Base-by-base conservation (phyloP, 2,797 vertebrate species). In the Catamblyrhynchus diadema region DNA sequence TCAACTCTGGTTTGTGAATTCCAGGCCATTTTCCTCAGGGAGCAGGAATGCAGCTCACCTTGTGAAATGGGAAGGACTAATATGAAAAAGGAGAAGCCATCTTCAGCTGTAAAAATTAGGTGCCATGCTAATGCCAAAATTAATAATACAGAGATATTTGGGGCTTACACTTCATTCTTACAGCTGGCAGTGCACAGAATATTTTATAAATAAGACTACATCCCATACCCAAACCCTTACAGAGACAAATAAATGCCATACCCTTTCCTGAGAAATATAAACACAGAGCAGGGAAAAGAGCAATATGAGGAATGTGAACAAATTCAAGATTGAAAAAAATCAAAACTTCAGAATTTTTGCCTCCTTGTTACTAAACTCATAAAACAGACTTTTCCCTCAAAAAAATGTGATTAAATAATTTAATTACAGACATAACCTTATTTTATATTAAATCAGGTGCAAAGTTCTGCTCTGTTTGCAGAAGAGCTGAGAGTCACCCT, bases 401-500 rank as follows among this genome's bases (percentile, higher is more conserved):
- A 88, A 74, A 74, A 0, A 72, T 0, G 2, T 8, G 51, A 90
- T 71, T 60, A 90, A 93, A 69, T 69, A 45, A 91, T 87, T 81
- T 90, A 61, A 93, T 82, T 92, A 61, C 72, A 91, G 65, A 72
- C 2, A 7, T 44, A 62, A 81, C 57, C 50, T 78, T 56, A 41
- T 77, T 93, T 74, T 65, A 80, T 37, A 88, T 86, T 69, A 79
- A 93, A 86, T 59, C n/a, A 53, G 32, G 67, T 30, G 42, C 42
- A 87, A 77, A 92, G 57, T 50, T 71, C 32, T 78, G n/a, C 64
- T 90, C 61, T 91, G 65, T 90, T 95, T 89, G 67, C 90, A 67
- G 42, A 95, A 47, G 47, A 94, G 86, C 78, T 44, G 45, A 89
- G 61, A 94, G 81, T 75, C 57, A 57, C 86, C 37, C 81, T 88